phyloP scores from a whole-genome alignment of 2,113 vertebrate genomes.

The Arizona elegans region DNA sequence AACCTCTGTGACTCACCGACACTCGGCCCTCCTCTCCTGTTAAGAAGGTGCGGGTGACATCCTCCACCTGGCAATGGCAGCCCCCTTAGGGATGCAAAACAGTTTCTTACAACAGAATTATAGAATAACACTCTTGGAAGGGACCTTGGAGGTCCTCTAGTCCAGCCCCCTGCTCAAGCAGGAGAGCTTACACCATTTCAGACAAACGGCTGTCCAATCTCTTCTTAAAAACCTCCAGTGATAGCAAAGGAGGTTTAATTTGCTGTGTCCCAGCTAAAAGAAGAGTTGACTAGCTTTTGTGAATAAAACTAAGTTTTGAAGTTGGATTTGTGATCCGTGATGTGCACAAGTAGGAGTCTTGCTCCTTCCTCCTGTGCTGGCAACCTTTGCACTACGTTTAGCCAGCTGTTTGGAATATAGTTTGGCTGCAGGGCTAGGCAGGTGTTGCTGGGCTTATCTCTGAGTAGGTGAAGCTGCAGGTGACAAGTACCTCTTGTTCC shows the following conservation, averaged over 20 bases:
- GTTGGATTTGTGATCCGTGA: not conserved
- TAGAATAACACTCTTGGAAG: not conserved
- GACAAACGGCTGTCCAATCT: not conserved
- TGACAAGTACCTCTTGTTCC: rapidly evolving
- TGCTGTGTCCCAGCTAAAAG: not conserved
- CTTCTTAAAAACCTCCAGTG: not conserved
- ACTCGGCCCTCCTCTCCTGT: not conserved
- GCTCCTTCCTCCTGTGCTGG: not conserved
- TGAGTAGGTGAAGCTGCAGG: not conserved
- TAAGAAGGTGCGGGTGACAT: not conserved
- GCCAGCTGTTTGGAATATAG: no score
- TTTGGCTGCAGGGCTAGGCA: not conserved
- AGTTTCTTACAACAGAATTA: not conserved
- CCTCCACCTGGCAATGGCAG: not conserved
- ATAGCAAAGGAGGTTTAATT: not conserved
- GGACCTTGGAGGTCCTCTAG: not conserved
- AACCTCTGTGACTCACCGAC: not conserved
- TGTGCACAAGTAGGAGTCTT: not conserved
- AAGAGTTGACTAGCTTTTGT: not conserved
- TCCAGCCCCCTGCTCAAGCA: not conserved
- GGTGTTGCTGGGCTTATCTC: not conserved
- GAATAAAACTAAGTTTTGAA: not conserved
- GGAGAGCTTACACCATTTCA: not conserved
- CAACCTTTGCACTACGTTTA: not conserved
- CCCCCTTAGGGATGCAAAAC: not conserved